Evolutionary conservation across 2,888 invertebrate genomes (phyloP), one percentile per base, ranked within the genome.

Genomic region (Tricholauxania praeusta): DNA sequence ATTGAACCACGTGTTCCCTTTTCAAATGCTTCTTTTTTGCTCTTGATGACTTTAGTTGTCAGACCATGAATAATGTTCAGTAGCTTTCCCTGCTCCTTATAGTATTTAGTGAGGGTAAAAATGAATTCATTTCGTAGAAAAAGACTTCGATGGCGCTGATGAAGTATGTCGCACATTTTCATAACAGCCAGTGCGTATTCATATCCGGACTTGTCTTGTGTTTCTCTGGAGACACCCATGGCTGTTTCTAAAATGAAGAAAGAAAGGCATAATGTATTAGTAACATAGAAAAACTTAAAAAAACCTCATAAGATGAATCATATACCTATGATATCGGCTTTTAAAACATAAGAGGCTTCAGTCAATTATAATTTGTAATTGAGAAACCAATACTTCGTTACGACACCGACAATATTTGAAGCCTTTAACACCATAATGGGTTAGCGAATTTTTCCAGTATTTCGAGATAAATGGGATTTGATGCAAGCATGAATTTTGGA

Each of bases 141-240:
- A 69, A 94, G 87, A 86, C 93, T 93, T 48, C 94, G 93, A 80
- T 95, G 95, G 79, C 95, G 92, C 75, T 94, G 87, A 82, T 95
- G 95, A 0, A 95, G 90, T 79, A 95, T 95, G 80, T 94, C 94
- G 81, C 94, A 94, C 94, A 95, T 94, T 83, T 95, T 94, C 94
- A 95, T 95, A 6, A 95, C 95, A 76, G 95, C 95, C 91, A 94
- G 92, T 1, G 95, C 95, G 80, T 95, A 95, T 86, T 95, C 95
- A 81, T 92, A 93, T 53, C 94, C 94, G 76, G 93, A 94, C 83
- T 92, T 91, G 78, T 93, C 93, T 87, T 95, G 95, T 0, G 94
- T 94, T 77, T 90, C 91, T 85, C 94, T 94, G 80, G 93, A 94
- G 0, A 95, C 95, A 67, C 95, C 95, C 95, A 95, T 95, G 0